Conservation (phyloP, 1,140 invertebrate genomes). For the Spodoptera litura region DNA sequence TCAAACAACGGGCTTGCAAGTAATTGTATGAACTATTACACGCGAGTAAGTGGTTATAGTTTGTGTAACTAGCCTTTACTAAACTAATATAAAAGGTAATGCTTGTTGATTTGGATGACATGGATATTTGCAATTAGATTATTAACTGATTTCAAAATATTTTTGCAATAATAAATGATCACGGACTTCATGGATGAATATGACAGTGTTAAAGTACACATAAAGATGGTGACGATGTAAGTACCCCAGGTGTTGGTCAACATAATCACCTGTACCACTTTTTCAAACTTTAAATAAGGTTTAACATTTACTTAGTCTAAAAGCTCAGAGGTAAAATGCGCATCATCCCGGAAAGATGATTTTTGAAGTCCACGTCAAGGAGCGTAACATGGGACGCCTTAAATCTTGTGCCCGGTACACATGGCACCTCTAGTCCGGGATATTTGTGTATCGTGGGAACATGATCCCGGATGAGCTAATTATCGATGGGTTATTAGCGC, state of each 20-base stretch:
- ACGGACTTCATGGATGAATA: not conserved
- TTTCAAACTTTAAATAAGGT: too few relatives aligned
- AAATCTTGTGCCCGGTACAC: not conserved
- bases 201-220: too few relatives aligned
- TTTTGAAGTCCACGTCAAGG: slow-evolving; percentile 5
- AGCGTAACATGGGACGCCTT: not conserved
- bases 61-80: not conserved
- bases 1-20: slow-evolving; percentile 6
- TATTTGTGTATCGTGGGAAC: slow-evolving; percentile 34
- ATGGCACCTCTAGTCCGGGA: not conserved
- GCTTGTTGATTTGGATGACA: too few relatives aligned
- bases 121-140: too few relatives aligned
- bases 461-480: slow-evolving; percentile 31
- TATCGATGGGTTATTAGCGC: slow-evolving; percentile 36
- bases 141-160: not conserved
- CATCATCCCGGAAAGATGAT: slow-evolving; percentile 1
- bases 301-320: too few relatives aligned
- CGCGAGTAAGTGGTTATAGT: not conserved
- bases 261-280: too few relatives aligned
- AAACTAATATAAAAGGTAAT: not conserved
- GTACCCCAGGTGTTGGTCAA: too few relatives aligned
- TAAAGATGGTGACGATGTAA: too few relatives aligned
- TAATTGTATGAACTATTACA: slow-evolving; percentile 6
- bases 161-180: not conserved
- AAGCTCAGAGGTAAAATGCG: not conserved